phyloP scores from a whole-genome alignment of 2,888 invertebrate genomes.

The Pachycephus smyrnensis region DNA sequence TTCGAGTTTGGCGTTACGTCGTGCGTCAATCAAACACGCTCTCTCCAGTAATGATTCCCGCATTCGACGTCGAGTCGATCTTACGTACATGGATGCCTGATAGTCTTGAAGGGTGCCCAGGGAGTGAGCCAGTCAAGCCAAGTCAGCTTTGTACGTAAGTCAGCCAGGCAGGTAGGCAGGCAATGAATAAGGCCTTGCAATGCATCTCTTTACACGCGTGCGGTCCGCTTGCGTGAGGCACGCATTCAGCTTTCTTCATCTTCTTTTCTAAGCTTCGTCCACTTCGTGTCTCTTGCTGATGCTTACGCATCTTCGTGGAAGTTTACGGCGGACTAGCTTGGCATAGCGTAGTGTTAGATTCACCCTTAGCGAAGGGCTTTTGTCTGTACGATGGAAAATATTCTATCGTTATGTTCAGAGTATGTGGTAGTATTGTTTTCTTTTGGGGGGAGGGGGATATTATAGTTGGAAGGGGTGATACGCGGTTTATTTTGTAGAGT shows the following conservation, averaged over 20 bases:
- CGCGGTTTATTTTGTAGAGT: background rate
- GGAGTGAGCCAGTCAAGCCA: slow-evolving; percentile 32
- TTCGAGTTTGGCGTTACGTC: slow-evolving; percentile 60
- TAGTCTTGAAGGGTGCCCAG: slow-evolving; percentile 42
- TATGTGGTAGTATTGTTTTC: too few relatives aligned
- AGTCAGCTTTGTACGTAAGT: slow-evolving; percentile 39
- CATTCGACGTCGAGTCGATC: slow-evolving; percentile 51
- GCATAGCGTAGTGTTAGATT: background rate
- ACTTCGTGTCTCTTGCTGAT: slow-evolving; percentile 15
- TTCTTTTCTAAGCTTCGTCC: slow-evolving; percentile 26
- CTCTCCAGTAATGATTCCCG: slow-evolving; percentile 33
- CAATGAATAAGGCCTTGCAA: slow-evolving; percentile 29
- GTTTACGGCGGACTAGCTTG: background rate
- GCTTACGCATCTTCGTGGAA: background rate
- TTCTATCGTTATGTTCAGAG: background rate
- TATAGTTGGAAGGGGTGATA: too few relatives aligned
- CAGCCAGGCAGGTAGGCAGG: slow-evolving; percentile 24
- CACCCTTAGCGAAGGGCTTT: background rate
- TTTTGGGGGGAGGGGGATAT: too few relatives aligned
- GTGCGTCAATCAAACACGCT: slow-evolving; percentile 62
- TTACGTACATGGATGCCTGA: slow-evolving; percentile 36
- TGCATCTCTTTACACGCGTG: slow-evolving; percentile 58
- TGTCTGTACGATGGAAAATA: background rate
- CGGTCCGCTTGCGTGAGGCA: slow-evolving; percentile 60
- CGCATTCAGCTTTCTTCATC: slow-evolving; percentile 43